Base-by-base conservation (phyloP, 2,888 invertebrate genomes). In the Oxystoma pomonae region DNA sequence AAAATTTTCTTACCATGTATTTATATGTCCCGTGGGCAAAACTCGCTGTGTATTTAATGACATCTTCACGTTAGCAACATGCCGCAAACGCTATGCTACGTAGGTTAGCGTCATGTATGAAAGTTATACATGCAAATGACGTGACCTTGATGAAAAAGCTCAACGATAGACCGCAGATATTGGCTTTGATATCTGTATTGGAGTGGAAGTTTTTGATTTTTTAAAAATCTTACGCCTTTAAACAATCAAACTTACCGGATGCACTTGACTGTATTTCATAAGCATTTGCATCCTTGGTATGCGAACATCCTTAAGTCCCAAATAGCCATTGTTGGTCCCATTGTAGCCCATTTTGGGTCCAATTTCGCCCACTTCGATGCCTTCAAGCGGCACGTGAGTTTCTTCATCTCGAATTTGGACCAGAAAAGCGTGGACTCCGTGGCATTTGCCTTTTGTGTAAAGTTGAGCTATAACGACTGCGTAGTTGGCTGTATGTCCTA, bases 331-430 rank as follows among this genome's bases (percentile, higher is more conserved):
- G 77, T 97, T 97, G 49, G 90, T 89, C 0, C 87, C 87, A 73
- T 93, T 92, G 89, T 94, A 94, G 66, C 95, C 96, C 59, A 97
- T 84, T 78, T 97, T 96, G 58, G 91, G 90, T 0, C 97, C 97
- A 72, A 97, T 96, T 82, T 97, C 97, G 2, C 97, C 97, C 57
- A 96, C 85, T 76, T 90, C 91, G 67, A 97, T 90, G 76, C 95
- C 96, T 1, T 87, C 86, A 72, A 97, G 76, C 0, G 95, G 94
- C 79, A 87, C 83, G 76, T 96, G 96, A 0, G 93, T 94, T 16
- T 94, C 89, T 74, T 91, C 88, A 74, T 94, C 91, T 56, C 97
- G 83, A 1, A 97, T 81, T 75, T 95, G 96, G 0, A 96, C 94
- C 68, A 98, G 87, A 79, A 97, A 97, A 0, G 94, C 89, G 76